phyloP scores from a whole-genome alignment of 2,888 invertebrate species.

The Plebejus melissa region DNA sequence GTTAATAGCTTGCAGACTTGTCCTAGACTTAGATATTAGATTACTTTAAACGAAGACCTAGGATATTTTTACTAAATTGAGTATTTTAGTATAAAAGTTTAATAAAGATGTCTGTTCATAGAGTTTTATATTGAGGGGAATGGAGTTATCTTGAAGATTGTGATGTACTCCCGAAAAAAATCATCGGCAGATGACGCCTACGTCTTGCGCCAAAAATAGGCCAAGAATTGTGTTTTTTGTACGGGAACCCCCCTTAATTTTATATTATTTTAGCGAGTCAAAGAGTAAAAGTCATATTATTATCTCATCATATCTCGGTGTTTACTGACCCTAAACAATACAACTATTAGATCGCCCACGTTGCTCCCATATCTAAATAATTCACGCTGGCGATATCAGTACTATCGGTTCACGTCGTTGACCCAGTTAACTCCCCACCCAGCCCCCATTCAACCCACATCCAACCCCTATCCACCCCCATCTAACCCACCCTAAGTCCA shows the following conservation, averaged over 20 bases:
- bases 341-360: not conserved
- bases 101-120: not conserved
- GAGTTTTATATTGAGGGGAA: not conserved
- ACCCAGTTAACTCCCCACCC: not conserved
- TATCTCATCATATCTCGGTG: too few relatives aligned
- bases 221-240: too few relatives aligned
- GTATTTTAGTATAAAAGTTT: not conserved
- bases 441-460: not conserved
- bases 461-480: not conserved
- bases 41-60: not conserved
- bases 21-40: not conserved
- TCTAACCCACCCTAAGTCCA: not conserved
- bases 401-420: constrained; percentile 7
- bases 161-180: too few relatives aligned
- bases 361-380: not conserved
- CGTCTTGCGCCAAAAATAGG: too few relatives aligned
- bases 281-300: too few relatives aligned
- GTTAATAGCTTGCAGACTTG: not conserved
- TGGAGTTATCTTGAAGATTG: too few relatives aligned
- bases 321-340: not conserved
- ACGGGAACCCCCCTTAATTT: too few relatives aligned
- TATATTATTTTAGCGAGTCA: too few relatives aligned
- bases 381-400: not conserved
- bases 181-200: too few relatives aligned
- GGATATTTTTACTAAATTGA: not conserved